Percentiles rank a stretch among this genome's conserved stretches.
These are phyloP conservation scores for Enteromius radiatus DNA, from an alignment of 2,797 vertebrate genomes.

Conservation along the genomic window DNA sequence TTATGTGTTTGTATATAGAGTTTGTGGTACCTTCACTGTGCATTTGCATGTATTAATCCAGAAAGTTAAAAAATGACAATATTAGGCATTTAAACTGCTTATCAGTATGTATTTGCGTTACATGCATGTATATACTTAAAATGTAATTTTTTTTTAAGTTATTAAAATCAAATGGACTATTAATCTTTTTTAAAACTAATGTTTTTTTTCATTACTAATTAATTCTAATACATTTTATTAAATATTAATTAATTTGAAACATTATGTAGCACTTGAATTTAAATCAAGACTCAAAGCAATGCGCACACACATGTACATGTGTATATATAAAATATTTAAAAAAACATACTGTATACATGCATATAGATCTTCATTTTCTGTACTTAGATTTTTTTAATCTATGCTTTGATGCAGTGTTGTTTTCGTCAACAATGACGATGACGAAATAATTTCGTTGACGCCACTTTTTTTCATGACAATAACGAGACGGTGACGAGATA, in stretches of 20 bases:
- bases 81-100: background rate
- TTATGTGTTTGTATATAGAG: background rate
- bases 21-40: background rate
- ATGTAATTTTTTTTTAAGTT: background rate
- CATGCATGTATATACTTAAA: background rate
- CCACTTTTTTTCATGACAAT: too few species aligned
- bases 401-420: too few species aligned
- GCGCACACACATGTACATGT: too few species aligned
- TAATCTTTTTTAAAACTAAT: background rate
- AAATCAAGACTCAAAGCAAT: background rate
- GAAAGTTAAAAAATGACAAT: background rate
- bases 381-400: too few species aligned
- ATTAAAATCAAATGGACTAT: background rate
- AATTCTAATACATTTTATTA: too few species aligned
- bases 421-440: too few species aligned
- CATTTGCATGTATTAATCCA: conserved; percentile 10
- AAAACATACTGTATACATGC: too few species aligned
- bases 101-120: background rate
- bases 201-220: too few species aligned
- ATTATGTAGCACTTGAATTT: background rate
- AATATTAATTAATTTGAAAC: background rate
- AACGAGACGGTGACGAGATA: too few species aligned
- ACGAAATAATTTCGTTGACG: too few species aligned
- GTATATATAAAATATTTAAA: too few species aligned
- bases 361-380: too few species aligned